A percentile compares a stretch with the other conserved stretches of the same genome.
These are phyloP conservation scores for Darevskia mixta DNA, from an alignment of 2,797 vertebrate species.

Conservation along the genomic window DNA sequence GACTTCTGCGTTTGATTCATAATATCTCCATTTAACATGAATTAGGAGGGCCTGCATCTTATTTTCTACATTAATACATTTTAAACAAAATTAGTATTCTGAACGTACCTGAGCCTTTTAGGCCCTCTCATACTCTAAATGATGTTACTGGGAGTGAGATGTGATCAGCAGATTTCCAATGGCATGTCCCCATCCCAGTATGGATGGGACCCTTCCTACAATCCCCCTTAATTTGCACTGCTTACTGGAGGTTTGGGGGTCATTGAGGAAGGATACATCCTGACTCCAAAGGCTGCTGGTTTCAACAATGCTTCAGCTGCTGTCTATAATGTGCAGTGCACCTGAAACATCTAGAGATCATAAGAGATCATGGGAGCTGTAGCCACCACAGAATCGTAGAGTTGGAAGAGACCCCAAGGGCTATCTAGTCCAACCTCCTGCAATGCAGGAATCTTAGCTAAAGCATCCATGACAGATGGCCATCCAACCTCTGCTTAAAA, in stretches of 20 bases:
- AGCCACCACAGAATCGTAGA: not conserved
- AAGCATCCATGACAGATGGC: no score
- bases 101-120: not conserved
- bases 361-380: not conserved
- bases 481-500: no score
- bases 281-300: not conserved
- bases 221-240: not conserved
- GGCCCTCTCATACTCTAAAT: not conserved
- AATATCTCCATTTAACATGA: not conserved
- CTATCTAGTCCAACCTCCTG: no score
- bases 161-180: not conserved
- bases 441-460: no score
- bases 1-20: no score
- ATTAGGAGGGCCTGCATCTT: not conserved
- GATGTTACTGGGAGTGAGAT: not conserved
- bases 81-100: not conserved
- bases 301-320: not conserved
- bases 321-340: not conserved
- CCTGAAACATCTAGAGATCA: not conserved
- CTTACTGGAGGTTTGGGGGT: not conserved
- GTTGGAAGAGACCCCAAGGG: no score
- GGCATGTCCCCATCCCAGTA: no score
- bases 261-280: not conserved
- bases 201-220: not conserved
- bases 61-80: not conserved